A percentile compares a stretch with the other conserved stretches of the same genome.
Conservation (phyloP, 2,888 invertebrate species). For the Atrina japonica region DNA sequence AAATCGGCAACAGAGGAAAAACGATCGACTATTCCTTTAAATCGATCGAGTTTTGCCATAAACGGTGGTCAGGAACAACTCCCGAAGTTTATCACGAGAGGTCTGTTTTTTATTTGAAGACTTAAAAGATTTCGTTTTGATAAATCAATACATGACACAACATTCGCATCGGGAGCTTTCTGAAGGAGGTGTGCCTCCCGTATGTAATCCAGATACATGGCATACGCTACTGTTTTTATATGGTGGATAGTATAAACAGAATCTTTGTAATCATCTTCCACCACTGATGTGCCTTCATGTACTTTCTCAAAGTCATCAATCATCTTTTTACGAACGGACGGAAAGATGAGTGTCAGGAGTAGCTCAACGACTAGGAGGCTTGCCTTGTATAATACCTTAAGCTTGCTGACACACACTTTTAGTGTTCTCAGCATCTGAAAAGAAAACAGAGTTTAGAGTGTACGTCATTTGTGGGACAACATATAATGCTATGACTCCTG, state of each 20-base stretch:
- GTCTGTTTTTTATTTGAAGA: conserved; percentile 58
- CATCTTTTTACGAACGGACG: conserved; percentile 7
- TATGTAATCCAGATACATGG: conserved; percentile 34
- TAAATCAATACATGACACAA: conserved; percentile 38
- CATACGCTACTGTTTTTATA: conserved; percentile 21
- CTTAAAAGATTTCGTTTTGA: conserved; percentile 40
- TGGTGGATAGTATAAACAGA: conserved; percentile 20
- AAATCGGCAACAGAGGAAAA: conserved; percentile 68
- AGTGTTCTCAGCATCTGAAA: too few relatives aligned
- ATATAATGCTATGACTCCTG: too few relatives aligned
- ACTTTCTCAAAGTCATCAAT: neutral
- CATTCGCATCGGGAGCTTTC: conserved; percentile 55
- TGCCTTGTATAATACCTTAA: too few relatives aligned
- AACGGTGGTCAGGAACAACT: conserved; percentile 77
- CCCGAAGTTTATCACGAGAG: conserved; percentile 75
- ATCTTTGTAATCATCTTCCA: conserved; percentile 33
- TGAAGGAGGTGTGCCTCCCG: conserved; percentile 27
- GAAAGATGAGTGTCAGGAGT: neutral
- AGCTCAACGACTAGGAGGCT: too few relatives aligned
- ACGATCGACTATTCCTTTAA: conserved; percentile 62
- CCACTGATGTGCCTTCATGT: conserved; percentile 14
- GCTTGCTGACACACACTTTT: too few relatives aligned
- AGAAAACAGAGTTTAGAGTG: too few relatives aligned
- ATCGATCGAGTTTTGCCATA: conserved; percentile 66
- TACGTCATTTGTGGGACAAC: too few relatives aligned